Base-by-base conservation (phyloP, 2,113 vertebrate species). In the Limnothrissa miodon region DNA sequence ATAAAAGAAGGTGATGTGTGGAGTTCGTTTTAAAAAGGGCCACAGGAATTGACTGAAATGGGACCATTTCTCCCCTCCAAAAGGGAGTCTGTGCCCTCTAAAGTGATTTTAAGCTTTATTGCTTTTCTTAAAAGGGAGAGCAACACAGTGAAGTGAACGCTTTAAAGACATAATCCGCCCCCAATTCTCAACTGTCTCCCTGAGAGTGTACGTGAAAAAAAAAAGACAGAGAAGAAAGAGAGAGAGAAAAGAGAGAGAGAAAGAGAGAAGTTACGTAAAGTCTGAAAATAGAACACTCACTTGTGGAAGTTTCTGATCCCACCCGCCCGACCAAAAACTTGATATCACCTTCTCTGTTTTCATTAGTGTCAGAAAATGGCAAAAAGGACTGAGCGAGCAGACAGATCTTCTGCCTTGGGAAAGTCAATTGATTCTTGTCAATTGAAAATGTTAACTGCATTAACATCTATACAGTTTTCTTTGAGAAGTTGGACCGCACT, bases 31-130 rank as follows among this genome's bases (percentile, higher is more conserved):
- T 74, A 15, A 17, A 36, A 13, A 74, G 29, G 66, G 29, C 29
- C 29, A 74, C 3, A 74, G 29, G 13, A 74, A 74, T 4, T 74
- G 66, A 5, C 66, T 36, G 66, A 11, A 74, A 17, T 17, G 66
- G 62, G 15, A 74, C 13, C 66, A n/a, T 21, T 11, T 17, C 6
- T 36, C 5, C 17, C 0, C 29, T 17, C 33, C 66, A 36, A 29
- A 62, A 29, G 33, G 44, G 39, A 39, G 4, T 13, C n/a, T 36
- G 42, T 74, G 11, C 59, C 51, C 80, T 85, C 78, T 66, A n/a
- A 82, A 85, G 48, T 53, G 42, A 86, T 85, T 86, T 86, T 45
- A 86, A 78, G 85, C 83, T 85, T 80, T 85, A 85, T 45, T 85
- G 83, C 82, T 25, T 82, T 25, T 80, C 74, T 39, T 78, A 36